Base-by-base conservation (phyloP, 1,140 invertebrate genomes). In the Drosophila arawakana region DNA sequence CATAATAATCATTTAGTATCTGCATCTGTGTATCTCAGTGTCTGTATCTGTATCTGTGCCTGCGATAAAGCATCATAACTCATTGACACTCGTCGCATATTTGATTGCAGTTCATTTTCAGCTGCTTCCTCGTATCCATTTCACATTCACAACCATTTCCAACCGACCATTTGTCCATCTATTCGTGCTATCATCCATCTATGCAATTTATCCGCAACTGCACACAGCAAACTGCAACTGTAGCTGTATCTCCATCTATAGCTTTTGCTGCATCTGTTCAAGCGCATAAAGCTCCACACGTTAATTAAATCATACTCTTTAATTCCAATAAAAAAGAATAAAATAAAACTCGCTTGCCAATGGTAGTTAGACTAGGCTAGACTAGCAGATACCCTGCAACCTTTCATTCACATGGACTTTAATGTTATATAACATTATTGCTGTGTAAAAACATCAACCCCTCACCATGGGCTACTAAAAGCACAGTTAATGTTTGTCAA, bases 221-320 rank as follows among this genome's bases (percentile, higher is more conserved):
- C 25, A 63, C 15, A 15, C 15, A 15, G 15, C 15, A 15, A 15
- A 9, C 59, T 50, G 18, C 21, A 25, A n/a, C 46, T 63, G n/a
- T 25, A 18, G 13, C n/a, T 55, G 11, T 37, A 10, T 15, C 18
- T 63, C 2, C 21, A 37, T 52, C 49, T 55, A 25, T 55, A 35
- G 52, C 37, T 41, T 21, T 54, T n/a, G 50, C 25, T 54, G 50
- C 34, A 30, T 61, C 57, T 69, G 47, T 61, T 52, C 39, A 62
- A 25, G 55, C 46, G 50, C 39, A 66, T 47, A 68, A 68, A 57
- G 44, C 58, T 25, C 65, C 47, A 60, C 70, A 68, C 50, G 52
- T 85, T 85, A 84, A 84, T 84, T 84, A 66, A 84, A 84, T 84
- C 81, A 84, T 78, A 73, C 66, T 71, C 66, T 66, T 80, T 73